phyloP scores from a whole-genome alignment of 2,797 vertebrate species.

The Lateolabrax maculatus region DNA sequence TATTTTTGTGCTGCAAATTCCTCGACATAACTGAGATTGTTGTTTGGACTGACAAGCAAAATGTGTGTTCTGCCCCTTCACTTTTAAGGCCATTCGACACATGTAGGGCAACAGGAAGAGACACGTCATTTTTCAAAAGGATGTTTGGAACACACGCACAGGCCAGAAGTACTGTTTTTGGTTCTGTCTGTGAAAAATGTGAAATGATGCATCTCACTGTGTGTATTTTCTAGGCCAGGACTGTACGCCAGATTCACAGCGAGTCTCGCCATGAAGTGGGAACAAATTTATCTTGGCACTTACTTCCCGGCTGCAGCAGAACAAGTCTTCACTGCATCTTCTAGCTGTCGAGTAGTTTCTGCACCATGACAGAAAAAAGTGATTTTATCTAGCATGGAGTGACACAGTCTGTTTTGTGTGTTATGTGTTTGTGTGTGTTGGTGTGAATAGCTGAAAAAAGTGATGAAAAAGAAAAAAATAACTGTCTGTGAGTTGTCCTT shows the following conservation, averaged over 20 bases:
- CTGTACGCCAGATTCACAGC: constrained; percentile 59
- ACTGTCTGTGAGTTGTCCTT: constrained; percentile 22
- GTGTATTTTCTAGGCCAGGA: constrained; percentile 62
- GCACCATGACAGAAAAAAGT: constrained; percentile 19
- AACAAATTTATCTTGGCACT: constrained; percentile 73
- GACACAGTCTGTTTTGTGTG: constrained; percentile 36
- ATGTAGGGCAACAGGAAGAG: constrained; percentile 67
- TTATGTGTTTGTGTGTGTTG: neutral
- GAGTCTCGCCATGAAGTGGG: constrained; percentile 39
- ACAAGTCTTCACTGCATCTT: constrained; percentile 45
- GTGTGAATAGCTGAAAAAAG: constrained; percentile 16
- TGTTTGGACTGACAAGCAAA: neutral
- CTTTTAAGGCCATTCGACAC: constrained; percentile 39
- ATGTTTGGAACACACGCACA: constrained; percentile 44
- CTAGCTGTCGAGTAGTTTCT: constrained; percentile 47
- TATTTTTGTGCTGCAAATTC: neutral
- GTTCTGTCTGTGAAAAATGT: constrained; percentile 56
- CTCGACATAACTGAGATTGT: no score
- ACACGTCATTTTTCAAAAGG: constrained; percentile 43
- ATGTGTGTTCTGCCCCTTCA: constrained; percentile 9
- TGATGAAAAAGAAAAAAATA: constrained; percentile 5
- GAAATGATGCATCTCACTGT: constrained; percentile 52
- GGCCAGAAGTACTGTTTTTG: constrained; percentile 54
- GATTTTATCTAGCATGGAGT: constrained; percentile 52
- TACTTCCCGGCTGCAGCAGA: constrained; percentile 52